Conservation (phyloP, 1,140 invertebrate genomes). For the Zaprionus ornatus region DNA sequence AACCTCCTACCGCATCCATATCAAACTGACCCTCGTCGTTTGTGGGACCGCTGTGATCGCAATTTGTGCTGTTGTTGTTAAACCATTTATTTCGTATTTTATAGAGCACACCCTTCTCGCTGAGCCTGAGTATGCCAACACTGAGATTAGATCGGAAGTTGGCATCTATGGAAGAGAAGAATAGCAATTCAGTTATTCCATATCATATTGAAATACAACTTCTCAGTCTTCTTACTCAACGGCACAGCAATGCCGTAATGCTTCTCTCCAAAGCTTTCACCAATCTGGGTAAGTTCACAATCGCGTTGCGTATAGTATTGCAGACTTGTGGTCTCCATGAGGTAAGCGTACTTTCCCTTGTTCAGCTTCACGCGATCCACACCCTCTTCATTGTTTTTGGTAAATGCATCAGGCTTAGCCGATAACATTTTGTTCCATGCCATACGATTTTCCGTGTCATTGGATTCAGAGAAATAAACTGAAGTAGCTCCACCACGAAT, state of each 20-base stretch:
- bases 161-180: constrained; percentile 48
- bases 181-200: background rate
- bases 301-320: constrained; percentile 91
- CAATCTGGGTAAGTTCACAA: constrained; percentile 91
- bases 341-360: constrained; percentile 89
- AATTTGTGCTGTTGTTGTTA: constrained; percentile 81
- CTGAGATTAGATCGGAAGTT: constrained; percentile 89
- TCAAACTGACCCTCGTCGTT: constrained; percentile 86
- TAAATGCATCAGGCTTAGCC: constrained; percentile 91
- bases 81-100: constrained; percentile 94
- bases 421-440: constrained; percentile 92
- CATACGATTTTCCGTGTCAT: constrained; percentile 89
- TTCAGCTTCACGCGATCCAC: constrained; percentile 89
- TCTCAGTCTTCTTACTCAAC: constrained; percentile 46
- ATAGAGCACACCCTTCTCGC: constrained; percentile 91
- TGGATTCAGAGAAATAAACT: constrained; percentile 86
- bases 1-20: constrained; percentile 93
- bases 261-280: constrained; percentile 91
- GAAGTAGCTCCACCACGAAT: constrained; percentile 89
- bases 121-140: constrained; percentile 90
- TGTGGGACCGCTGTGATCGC: constrained; percentile 22
- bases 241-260: constrained; percentile 86
- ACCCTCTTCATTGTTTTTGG: constrained; percentile 91
- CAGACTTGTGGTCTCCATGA: constrained; percentile 93
- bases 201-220: background rate